Percentiles rank a stretch among this genome's conserved stretches.
These are phyloP conservation scores for Xestia ashworthii DNA, from an alignment of 2,888 invertebrate genomes.

Conservation along the genomic window DNA sequence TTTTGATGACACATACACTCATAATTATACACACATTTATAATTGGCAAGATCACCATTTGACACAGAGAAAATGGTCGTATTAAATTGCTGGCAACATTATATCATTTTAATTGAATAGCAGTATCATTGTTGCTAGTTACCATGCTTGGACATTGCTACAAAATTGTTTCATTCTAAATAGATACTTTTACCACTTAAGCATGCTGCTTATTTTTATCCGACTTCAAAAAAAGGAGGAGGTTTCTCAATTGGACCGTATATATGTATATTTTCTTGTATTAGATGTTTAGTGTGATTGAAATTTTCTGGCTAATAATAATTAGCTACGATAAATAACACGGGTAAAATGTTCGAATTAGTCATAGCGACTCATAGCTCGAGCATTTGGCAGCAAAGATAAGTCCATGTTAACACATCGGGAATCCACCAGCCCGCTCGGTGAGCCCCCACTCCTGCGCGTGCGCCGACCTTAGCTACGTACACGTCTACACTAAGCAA, in stretches of 20 bases:
- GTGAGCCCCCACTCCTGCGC: conserved; percentile 39
- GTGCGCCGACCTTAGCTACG: conserved; percentile 67
- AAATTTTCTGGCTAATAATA: conserved; percentile 18
- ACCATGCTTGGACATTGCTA: conserved; percentile 26
- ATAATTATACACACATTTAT: background rate
- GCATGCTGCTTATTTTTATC: conserved; percentile 8
- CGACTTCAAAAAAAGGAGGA: no score
- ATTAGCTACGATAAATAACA: conserved; percentile 3
- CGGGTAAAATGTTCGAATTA: conserved; percentile 35
- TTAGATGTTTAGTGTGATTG: conserved; percentile 9
- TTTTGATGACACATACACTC: no score
- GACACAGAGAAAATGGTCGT: conserved; percentile 25
- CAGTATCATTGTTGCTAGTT: conserved; percentile 7
- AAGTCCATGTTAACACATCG: conserved; percentile 45
- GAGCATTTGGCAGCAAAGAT: conserved; percentile 45
- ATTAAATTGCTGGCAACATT: conserved; percentile 22
- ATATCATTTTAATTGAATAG: conserved; percentile 10
- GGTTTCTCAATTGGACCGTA: no score
- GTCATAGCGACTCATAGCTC: conserved; percentile 40
- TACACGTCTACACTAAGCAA: conserved; percentile 68
- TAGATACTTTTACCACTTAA: conserved; percentile 33
- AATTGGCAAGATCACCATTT: conserved; percentile 36
- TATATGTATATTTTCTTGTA: conserved; percentile 17
- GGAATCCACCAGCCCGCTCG: conserved; percentile 42
- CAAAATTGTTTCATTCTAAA: conserved; percentile 27